Evolutionary conservation across 2,113 vertebrate species (phyloP), one percentile per base, ranked within the genome.

Genomic region (Zosterops hypoxanthus): DNA sequence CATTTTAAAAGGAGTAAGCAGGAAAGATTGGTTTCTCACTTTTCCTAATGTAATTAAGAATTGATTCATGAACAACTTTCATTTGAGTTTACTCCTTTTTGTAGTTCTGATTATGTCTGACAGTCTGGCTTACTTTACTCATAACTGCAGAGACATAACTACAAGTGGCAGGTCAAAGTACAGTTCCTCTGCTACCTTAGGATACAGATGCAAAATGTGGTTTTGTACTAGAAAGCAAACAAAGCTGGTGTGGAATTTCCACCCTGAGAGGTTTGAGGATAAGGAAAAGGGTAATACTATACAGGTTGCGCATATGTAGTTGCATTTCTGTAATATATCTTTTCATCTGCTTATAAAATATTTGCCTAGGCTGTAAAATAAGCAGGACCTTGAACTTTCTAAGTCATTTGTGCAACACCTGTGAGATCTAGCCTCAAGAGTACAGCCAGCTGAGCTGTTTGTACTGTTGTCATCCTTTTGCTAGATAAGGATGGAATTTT

Each of bases 1-100:
- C 14, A 19, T 78, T 86, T 88, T 77, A 49, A 86, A 94, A 83
- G 34, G 56, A 92, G 26, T 34, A 87, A 61, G 59, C 3, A 31
- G 29, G 47, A 65, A 64, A 76, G n/a, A 78, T 2, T 90, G 59
- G 8, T 56, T 76, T 95, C 88, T 95, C 90, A 88, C 68, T 79
- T 89, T 73, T 87, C 42, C 5, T 69, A 44, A 14, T 77, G 75
- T 93, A 88, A 94, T 87, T 90, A 91, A 94, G 26, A 66, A 57
- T n/a, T 52, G 31, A 59, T 29, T 63, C 14, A 69, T 31, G 12
- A 21, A 15, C 41, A 49, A 19, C 34, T 82, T 89, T 66, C 49
- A 25, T 61, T 59, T 72, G 14, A 60, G 26, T 55, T 63, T 65
- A 33, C 50, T 61, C 17, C 6, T 65, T 82, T 83, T 73, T 78